Evolutionary conservation across 1,140 invertebrate genomes (phyloP), one percentile per base, ranked within the genome.

Genomic region (Berghia stephanieae): DNA sequence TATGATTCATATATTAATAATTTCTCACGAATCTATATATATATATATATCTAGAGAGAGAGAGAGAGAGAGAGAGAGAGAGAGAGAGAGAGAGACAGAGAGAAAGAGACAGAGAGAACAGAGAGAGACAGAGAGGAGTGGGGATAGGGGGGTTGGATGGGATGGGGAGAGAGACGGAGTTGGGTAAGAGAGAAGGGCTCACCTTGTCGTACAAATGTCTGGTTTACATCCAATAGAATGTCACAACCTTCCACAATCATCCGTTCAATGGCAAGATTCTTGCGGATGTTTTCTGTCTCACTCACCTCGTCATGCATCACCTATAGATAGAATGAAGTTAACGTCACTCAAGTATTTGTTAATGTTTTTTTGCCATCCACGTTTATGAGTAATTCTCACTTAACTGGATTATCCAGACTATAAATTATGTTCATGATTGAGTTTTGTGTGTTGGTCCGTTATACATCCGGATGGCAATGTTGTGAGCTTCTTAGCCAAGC

Each of bases 191-290:
- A 66, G 21, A 40, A 68, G 2, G 5, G 31, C 81, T 80, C 81
- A 90, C 90, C 90, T 86, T 90, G 88, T 78, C 90, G 82, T 40
- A 90, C 88, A 83, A 90, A 90, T 6, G 96, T 95, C 91, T 98
- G 96, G 90, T 97, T 97, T 21, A 97, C 96, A 85, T 98, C 96
- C 40, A 98, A 90, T 57, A 98, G 90, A 83, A 98, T 96, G 88
- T 98, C 96, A 90, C 96, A 98, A 3, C 96, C 96, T 89, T 97
- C 96, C 0, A 96, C 93, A 68, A 98, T 98, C 95, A 98, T 97
- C 75, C 96, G 90, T 90, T 98, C 96, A 24, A 97, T 95, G 0
- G 96, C 95, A 79, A 98, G 90, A 87, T 98, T 98, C 87, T 97
- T 97, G 24, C 96, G 89, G 57, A 98, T 92, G 90, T 97, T 97